Base-by-base conservation (phyloP, 2,888 invertebrate genomes). In the Drosophila monieri region DNA sequence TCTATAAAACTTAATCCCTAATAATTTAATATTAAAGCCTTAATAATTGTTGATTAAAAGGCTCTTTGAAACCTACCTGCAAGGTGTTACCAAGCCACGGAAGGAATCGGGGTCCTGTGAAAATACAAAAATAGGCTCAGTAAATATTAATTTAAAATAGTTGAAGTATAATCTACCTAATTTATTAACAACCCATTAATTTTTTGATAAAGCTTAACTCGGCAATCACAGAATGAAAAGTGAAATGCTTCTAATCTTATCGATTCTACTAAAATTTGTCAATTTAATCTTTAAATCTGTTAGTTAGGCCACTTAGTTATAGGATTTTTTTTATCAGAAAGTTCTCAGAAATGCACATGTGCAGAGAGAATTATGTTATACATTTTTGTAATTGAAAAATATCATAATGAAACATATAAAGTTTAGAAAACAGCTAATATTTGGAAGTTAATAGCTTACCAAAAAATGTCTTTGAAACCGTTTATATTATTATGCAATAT, bases 31-130 rank as follows among this genome's bases (percentile, higher is more conserved):
- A 27, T 8, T 6, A 1, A 18, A 18, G 18, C 1, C 18, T 18
- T 18, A 2, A 18, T 18, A 18, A 9, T 27, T 27, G 8, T 27
- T 27, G 1, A 3, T 30, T 2, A 10, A 30, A 4, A 32, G 10
- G 32, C 3, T 10, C 12, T 10, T 10, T 3, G 1, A 41, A 41
- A 46, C n/a, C 2, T 47, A 61, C 60, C 58, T 61, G 60, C 15
- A 61, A 18, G 0, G 90, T 88, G 56, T 92, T 92, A 3, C 92
- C 92, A 43, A 92, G 25, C 85, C 89, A 91, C 21, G 92, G 92
- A 9, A 89, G 23, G 71, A 91, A 91, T 2, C 73, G 52, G 0
- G 92, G 92, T 30, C 92, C 92, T 92, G 51, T 4, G 32, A n/a
- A n/a, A 8, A 8, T 15, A 25, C 6, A 14, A 32, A 15, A 1